Base-by-base conservation (phyloP, 2,113 vertebrate genomes). In the Indicator indicator region DNA sequence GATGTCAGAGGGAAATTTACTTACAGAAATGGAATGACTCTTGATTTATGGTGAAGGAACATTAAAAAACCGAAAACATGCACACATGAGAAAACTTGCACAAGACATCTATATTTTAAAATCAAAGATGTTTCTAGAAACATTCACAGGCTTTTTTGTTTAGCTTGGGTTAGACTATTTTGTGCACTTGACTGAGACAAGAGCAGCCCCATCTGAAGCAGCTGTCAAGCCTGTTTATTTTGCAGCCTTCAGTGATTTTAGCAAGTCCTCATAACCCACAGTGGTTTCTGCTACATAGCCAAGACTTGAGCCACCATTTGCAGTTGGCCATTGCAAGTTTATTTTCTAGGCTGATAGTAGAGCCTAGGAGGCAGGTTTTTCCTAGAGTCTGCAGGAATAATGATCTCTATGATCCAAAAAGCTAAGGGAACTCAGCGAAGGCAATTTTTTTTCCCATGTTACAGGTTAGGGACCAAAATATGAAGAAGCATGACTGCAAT, bases 221-320 rank as follows among this genome's bases (percentile, higher is more conserved):
- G 70, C 54, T 77, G 86, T 69, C 90, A 93, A 88, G 90, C 83
- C 88, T 86, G 79, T 83, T 86, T 72, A 72, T 93, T 88, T 95
- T 30, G 3, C 70, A 94, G 81, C 58, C n/a, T 55, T 69, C 56
- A n/a, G 67, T 28, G 69, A 70, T 36, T 54, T 58, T 62, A 91
- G 50, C 59, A 86, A 88, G 44, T 62, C 56, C 59, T 59, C 21
- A 26, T 28, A 72, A 80, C 50, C 69, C 83, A 11, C 62, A 21
- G 65, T 50, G 54, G 44, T 72, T 89, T 81, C 85, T 86, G 40
- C 83, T 44, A 24, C 38, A 6, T 0, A 88, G 60, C 30, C 40
- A 86, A 67, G 27, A 58, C 38, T 28, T 81, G 72, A 36, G 16
- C 73, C 64, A 7, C 12, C 12, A 52, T 36, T 73, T 54, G 27